A percentile compares a stretch with the other conserved stretches of the same genome.
These are phyloP conservation scores for Hydraecia micacea DNA, from an alignment of 2,888 invertebrate species.

Conservation along the genomic window DNA sequence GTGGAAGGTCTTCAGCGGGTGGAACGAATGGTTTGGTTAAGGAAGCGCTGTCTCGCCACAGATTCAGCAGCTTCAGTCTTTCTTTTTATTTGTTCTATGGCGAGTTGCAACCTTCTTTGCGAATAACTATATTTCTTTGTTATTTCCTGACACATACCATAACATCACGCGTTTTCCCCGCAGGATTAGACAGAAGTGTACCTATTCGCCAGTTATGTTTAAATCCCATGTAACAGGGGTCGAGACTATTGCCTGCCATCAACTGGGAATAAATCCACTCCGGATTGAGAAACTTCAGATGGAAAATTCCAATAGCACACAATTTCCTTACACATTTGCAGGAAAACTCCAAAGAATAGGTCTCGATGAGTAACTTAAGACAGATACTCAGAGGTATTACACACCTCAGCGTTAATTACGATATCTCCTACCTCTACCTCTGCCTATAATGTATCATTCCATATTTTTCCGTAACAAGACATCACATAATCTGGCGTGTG, in stretches of 20 bases:
- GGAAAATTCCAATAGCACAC: neutral
- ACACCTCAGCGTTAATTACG: neutral
- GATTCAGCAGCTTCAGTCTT: no score
- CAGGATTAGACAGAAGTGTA: neutral
- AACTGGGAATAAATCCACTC: neutral
- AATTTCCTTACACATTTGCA: neutral
- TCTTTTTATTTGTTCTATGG: no score
- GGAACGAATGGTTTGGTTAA: no score
- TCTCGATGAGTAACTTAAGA: neutral
- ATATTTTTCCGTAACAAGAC: slow-evolving; percentile 30
- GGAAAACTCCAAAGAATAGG: neutral
- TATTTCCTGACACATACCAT: neutral
- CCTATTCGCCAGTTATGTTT: neutral
- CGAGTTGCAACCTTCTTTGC: neutral
- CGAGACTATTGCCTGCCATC: neutral
- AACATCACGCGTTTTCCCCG: neutral
- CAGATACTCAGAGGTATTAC: neutral
- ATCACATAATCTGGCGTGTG: slow-evolving; percentile 37
- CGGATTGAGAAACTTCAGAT: neutral
- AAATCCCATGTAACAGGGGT: neutral
- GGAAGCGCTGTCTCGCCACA: no score
- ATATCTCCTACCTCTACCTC: neutral
- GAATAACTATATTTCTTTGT: neutral
- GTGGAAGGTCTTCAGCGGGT: no score
- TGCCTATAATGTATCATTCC: neutral